These are phyloP conservation scores for Euborellia annulipes DNA, from an alignment of 1,140 invertebrate genomes.

Conservation along the genomic window DNA sequence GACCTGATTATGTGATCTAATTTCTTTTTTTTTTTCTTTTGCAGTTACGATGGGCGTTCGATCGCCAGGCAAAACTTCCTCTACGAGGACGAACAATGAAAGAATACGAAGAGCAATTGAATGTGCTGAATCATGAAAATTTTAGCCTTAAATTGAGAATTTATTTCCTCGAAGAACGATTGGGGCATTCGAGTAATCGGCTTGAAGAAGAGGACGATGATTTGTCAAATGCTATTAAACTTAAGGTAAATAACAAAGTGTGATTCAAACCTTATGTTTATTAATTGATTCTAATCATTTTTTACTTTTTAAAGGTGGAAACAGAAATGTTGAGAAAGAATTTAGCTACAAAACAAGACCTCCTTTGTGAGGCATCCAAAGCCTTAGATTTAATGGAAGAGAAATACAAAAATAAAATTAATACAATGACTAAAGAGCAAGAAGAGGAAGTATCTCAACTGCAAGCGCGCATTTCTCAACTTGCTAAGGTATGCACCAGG, in stretches of 20 bases:
- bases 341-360: constrained; percentile 61
- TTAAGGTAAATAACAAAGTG: constrained; percentile 49
- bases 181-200: constrained; percentile 41
- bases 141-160: constrained; percentile 81
- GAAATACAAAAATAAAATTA: constrained; percentile 18
- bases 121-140: constrained; percentile 71
- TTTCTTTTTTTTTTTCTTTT: constrained; percentile 13
- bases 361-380: constrained; percentile 64
- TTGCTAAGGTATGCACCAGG: too few relatives aligned
- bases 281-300: constrained; percentile 2
- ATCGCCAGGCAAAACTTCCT: constrained; percentile 24
- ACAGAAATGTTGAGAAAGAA: constrained; percentile 62
- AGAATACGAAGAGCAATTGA: constrained; percentile 77
- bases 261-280: too few relatives aligned
- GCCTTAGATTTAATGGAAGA: constrained; percentile 57
- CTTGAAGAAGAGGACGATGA: constrained; percentile 41
- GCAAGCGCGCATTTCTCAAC: too few relatives aligned
- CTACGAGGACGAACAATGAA: constrained; percentile 57
- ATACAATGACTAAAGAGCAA: constrained; percentile 16
- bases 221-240: constrained; percentile 57
- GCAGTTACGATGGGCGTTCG: constrained; percentile 15
- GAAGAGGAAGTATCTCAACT: too few relatives aligned
- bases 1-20: not conserved
- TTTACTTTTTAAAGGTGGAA: constrained; percentile 40
- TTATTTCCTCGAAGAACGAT: constrained; percentile 77